A percentile compares a stretch with the other conserved stretches of the same genome.
phyloP scores from a whole-genome alignment of 1,140 invertebrate genomes.

The Palaemon carinicauda region DNA sequence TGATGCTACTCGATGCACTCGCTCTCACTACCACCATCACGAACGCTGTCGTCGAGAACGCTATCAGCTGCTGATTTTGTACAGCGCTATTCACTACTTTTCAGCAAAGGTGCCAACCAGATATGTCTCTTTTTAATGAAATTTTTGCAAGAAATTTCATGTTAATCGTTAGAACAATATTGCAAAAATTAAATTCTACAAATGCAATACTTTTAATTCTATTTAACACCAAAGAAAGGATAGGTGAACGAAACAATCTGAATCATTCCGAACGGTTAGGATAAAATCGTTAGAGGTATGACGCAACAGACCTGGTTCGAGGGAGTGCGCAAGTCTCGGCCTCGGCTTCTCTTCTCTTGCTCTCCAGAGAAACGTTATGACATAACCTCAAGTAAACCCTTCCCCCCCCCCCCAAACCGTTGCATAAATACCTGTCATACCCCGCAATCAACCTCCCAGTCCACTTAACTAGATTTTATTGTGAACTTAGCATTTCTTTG shows the following conservation, averaged over 20 bases:
- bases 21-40: too few relatives aligned
- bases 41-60: too few relatives aligned
- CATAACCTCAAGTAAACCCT: neutral
- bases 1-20: too few relatives aligned
- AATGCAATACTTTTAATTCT: too few relatives aligned
- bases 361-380: neutral
- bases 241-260: conserved; percentile 18
- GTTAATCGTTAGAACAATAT: too few relatives aligned
- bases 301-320: conserved; percentile 36
- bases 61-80: too few relatives aligned
- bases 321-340: conserved; percentile 14
- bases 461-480: neutral
- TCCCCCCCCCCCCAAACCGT: neutral
- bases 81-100: too few relatives aligned
- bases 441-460: neutral
- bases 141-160: too few relatives aligned
- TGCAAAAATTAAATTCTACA: neutral
- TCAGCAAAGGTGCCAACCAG: too few relatives aligned
- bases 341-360: neutral
- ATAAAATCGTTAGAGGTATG: conserved; percentile 18
- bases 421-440: neutral
- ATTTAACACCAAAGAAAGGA: conserved; percentile 9
- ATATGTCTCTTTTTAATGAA: too few relatives aligned
- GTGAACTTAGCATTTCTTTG: too few relatives aligned
- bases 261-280: conserved; percentile 6